phyloP scores from a whole-genome alignment of 2,888 invertebrate genomes.

The Orthosia gothica region DNA sequence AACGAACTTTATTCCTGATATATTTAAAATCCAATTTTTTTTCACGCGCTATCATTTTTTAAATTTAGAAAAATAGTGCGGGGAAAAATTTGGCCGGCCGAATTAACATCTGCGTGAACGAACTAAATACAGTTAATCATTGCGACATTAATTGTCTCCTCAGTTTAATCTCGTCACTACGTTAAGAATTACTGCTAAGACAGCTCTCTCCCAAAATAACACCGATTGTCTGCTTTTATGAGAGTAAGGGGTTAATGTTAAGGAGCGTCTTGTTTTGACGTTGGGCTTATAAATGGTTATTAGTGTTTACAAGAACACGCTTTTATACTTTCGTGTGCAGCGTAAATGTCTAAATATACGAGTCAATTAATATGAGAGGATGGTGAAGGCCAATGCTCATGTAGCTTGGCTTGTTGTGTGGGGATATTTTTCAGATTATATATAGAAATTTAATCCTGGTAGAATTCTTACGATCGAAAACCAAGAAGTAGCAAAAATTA shows the following conservation, averaged over 20 bases:
- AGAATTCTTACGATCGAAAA: neutral
- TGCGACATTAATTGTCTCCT: slow-evolving; percentile 84
- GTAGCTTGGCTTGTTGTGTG: neutral
- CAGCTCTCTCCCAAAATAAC: slow-evolving; percentile 83
- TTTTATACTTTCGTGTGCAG: slow-evolving; percentile 73
- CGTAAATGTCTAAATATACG: slow-evolving; percentile 58
- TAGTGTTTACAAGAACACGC: slow-evolving; percentile 77
- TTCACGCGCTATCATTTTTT: slow-evolving; percentile 3
- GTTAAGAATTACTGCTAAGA: slow-evolving; percentile 78
- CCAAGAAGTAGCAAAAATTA: neutral
- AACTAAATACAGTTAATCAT: slow-evolving; percentile 84
- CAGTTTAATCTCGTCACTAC: slow-evolving; percentile 83
- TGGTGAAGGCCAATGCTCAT: slow-evolving; percentile 51
- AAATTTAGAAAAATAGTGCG: slow-evolving; percentile 30
- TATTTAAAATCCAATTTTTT: slow-evolving; percentile 64
- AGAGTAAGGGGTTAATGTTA: slow-evolving; percentile 77
- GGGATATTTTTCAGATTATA: neutral
- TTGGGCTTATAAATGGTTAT: slow-evolving; percentile 85
- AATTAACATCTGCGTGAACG: slow-evolving; percentile 70
- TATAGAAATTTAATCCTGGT: neutral
- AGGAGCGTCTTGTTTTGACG: slow-evolving; percentile 85
- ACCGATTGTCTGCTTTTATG: slow-evolving; percentile 81
- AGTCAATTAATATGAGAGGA: slow-evolving; percentile 42
- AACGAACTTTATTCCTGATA: slow-evolving; percentile 79
- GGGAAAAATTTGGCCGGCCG: slow-evolving; percentile 57